Evolutionary conservation across 2,888 invertebrate species (phyloP), one percentile per base, ranked within the genome.

Genomic region (Acleris sparsana): DNA sequence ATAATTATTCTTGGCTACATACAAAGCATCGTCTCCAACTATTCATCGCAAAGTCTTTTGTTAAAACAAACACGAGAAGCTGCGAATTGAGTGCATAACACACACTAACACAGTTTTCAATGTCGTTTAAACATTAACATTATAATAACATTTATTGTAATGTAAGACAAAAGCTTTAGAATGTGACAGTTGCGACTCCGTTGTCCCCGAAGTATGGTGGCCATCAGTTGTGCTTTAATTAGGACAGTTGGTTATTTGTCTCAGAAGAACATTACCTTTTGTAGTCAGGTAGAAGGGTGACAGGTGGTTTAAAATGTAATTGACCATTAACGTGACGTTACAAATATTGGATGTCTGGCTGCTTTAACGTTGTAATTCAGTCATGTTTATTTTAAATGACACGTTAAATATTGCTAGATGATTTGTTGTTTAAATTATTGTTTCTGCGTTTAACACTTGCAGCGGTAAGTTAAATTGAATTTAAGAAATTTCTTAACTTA

Each of bases 71-170:
- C n/a, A 33, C 61, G 46, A 52, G 60, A 52, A 44, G 17, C 52
- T 43, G 16, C 48, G 39, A 39, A 39, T 20, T 39, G n/a, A 53
- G 43, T 57, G 44, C 44, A 57, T 17, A 57, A 46, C 44, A 46
- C 25, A 52, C 22, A 60, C 61, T 61, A 51, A 43, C n/a, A 39
- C 62, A 46, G 5, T n/a, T 13, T 53, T 63, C 68, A 68, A 63
- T 63, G 68, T 52, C 68, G 51, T 39, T 43, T 53, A 46, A 52
- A 44, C 11, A 68, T 68, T 68, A 61, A 68, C 63, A 68, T 68
- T 48, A 68, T 60, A 68, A 68, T 63, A 56, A 63, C 63, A 22
- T 29, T 39, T 52, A 57, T 63, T 63, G 57, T 63, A 17, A 17
- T 4, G 49, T 22, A 9, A 17, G 39, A 55, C 60, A 60, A 56